Percentiles rank a stretch among this genome's conserved stretches.
Conservation (phyloP, 2,888 invertebrate genomes). For the Pheosia tremula region DNA sequence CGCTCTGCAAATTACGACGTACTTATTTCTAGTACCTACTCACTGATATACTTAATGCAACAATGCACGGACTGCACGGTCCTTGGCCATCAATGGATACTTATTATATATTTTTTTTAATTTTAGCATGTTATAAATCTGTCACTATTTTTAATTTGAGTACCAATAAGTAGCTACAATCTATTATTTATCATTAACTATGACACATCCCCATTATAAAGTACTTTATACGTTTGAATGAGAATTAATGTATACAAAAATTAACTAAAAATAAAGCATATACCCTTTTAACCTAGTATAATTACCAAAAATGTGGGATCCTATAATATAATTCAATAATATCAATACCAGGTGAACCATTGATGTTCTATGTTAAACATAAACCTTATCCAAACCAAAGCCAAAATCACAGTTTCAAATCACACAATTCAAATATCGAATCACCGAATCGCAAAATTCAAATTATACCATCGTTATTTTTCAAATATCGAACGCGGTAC, state of each 20-base stretch:
- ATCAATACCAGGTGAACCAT: not conserved
- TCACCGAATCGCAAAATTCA: slow-evolving; percentile 31
- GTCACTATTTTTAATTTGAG: too few relatives aligned
- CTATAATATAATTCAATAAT: too few relatives aligned
- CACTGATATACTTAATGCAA: not conserved
- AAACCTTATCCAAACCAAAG: not conserved
- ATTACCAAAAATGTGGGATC: too few relatives aligned
- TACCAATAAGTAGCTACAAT: too few relatives aligned
- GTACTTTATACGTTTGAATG: too few relatives aligned
- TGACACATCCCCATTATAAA: too few relatives aligned
- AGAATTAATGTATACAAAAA: too few relatives aligned
- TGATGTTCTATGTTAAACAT: not conserved
- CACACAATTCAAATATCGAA: slow-evolving; percentile 20
- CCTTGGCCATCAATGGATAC: slow-evolving; percentile 56
- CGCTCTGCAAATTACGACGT: slow-evolving; percentile 59
- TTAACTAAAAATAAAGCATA: too few relatives aligned
- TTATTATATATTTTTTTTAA: not conserved
- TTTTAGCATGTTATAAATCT: too few relatives aligned
- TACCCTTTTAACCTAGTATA: too few relatives aligned
- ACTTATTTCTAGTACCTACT: slow-evolving; percentile 34
- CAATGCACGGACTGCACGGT: slow-evolving; percentile 53
- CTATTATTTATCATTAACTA: too few relatives aligned
- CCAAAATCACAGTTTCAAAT: not conserved
- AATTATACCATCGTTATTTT: slow-evolving; percentile 34
- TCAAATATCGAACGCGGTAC: slow-evolving; percentile 40